phyloP scores from a whole-genome alignment of 2,113 vertebrate genomes.

The Oncorhynchus keta region DNA sequence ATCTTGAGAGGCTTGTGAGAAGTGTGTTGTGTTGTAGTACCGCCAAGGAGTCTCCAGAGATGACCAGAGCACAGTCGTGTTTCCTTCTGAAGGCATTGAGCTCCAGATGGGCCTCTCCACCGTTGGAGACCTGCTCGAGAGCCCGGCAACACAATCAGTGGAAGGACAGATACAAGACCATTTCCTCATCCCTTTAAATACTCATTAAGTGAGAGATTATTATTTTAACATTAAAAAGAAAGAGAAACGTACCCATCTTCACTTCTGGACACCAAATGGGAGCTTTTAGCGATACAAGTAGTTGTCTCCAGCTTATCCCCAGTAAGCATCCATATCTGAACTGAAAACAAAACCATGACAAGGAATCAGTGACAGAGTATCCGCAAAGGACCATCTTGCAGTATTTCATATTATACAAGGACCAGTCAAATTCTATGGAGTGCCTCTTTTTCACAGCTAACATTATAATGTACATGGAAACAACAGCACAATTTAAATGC shows the following conservation, averaged over 20 bases:
- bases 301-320: constrained; percentile 97
- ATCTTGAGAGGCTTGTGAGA: constrained; percentile 8
- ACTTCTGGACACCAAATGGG: constrained; percentile 89
- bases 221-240: background rate
- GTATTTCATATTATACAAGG: too few relatives aligned
- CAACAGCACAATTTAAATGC: too few relatives aligned
- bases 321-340: constrained; percentile 92
- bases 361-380: background rate
- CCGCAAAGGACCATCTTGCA: too few relatives aligned
- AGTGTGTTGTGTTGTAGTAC: constrained; percentile 63
- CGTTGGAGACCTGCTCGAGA: constrained; percentile 81
- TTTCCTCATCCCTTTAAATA: background rate
- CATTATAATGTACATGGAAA: background rate
- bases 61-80: constrained; percentile 95
- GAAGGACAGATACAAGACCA: background rate
- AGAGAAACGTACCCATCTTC: constrained; percentile 82
- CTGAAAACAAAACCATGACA: background rate
- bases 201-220: background rate
- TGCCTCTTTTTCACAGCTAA: too few relatives aligned
- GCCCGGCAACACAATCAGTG: constrained; percentile 31
- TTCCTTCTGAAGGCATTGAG: constrained; percentile 95
- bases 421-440: too few relatives aligned
- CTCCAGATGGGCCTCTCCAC: constrained; percentile 95
- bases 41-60: constrained; percentile 96
- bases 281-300: constrained; percentile 96